Conservation (phyloP, 2,888 invertebrate species). For the Masnerella sp. region DNA sequence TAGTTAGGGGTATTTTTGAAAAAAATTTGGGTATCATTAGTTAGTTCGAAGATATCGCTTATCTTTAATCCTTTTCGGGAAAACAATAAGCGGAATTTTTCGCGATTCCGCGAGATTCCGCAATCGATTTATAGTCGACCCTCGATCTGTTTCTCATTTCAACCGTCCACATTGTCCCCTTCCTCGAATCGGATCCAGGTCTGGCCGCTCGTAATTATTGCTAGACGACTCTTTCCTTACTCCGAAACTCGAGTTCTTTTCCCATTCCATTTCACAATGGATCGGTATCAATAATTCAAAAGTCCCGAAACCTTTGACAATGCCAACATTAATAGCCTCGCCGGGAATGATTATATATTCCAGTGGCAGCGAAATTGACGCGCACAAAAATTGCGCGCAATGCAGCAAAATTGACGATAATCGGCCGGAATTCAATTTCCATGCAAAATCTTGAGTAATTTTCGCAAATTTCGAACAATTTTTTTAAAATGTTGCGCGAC, state of each 20-base stretch:
- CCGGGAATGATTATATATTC: conserved; percentile 19
- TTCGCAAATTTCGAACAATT: conserved; percentile 5
- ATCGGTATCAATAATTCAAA: neutral
- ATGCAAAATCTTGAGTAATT: conserved; percentile 38
- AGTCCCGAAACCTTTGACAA: conserved; percentile 6
- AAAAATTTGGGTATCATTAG: too few species aligned
- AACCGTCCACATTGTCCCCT: too few species aligned
- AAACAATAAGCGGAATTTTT: conserved; percentile 51
- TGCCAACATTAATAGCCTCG: neutral
- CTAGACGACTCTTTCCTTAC: too few species aligned
- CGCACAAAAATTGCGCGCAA: conserved; percentile 12
- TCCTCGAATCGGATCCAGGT: too few species aligned
- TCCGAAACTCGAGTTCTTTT: neutral
- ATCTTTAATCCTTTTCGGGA: conserved; percentile 46
- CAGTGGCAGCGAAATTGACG: conserved; percentile 15
- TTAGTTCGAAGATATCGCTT: conserved; percentile 28
- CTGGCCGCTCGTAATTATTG: too few species aligned
- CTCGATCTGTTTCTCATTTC: too few species aligned
- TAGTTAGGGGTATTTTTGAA: too few species aligned
- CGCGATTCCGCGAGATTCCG: conserved; percentile 43
- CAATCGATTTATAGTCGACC: too few species aligned
- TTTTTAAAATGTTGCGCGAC: conserved; percentile 3
- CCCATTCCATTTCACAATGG: neutral
- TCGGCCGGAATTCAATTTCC: conserved; percentile 43
- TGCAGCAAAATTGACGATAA: conserved; percentile 44